Conservation (phyloP, 2,797 vertebrate species). For the Paguma larvata region DNA sequence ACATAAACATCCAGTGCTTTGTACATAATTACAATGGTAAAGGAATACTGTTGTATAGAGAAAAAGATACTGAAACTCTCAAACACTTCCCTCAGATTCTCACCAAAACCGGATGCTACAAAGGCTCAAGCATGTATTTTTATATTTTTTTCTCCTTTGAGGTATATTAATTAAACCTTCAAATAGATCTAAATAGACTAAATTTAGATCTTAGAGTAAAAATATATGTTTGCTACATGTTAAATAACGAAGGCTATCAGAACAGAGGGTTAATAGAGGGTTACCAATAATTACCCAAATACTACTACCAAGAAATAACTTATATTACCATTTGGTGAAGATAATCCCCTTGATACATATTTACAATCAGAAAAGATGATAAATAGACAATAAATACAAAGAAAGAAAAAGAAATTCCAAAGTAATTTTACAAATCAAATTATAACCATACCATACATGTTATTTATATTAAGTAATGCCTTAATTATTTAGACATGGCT, state of each 20-base stretch:
- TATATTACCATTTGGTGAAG: neutral
- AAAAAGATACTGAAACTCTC: neutral
- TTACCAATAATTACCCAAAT: neutral
- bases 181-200: neutral
- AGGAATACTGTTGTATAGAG: neutral
- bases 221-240: neutral
- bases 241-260: slow-evolving; percentile 28
- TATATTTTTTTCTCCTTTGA: neutral
- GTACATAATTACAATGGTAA: neutral
- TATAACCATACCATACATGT: neutral
- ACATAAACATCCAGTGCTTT: neutral
- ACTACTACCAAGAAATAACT: neutral
- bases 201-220: slow-evolving; percentile 8
- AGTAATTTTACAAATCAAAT: neutral
- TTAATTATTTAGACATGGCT: neutral
- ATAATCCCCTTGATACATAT: neutral
- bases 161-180: neutral
- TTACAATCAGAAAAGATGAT: neutral
- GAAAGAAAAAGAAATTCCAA: neutral
- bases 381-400: neutral
- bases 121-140: neutral
- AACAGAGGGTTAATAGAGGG: neutral
- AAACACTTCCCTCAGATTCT: neutral
- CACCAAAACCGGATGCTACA: neutral
- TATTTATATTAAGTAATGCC: slow-evolving; percentile 17